A percentile compares a stretch with the other conserved stretches of the same genome.
phyloP scores from a whole-genome alignment of 2,888 invertebrate genomes.

The Cenopis cana region DNA sequence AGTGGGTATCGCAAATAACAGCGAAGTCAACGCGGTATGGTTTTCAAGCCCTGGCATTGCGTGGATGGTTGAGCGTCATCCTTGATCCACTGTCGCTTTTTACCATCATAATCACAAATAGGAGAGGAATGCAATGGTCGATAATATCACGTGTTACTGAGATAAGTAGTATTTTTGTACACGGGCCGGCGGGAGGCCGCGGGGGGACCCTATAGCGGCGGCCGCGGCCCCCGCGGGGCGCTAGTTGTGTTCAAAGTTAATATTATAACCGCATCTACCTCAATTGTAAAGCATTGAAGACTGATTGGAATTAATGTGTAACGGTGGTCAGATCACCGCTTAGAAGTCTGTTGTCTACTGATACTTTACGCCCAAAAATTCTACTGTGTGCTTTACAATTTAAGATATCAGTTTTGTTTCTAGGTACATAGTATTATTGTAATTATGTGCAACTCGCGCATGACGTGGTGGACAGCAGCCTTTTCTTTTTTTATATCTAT shows the following conservation, averaged over 20 bases:
- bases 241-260: conserved; percentile 65
- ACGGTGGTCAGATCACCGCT: conserved; percentile 82
- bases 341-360: conserved; percentile 79
- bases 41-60: background rate
- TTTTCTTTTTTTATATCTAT: conserved; percentile 61
- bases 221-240: conserved; percentile 45
- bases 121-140: conserved; percentile 63
- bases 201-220: conserved; percentile 48
- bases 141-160: conserved; percentile 64
- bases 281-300: conserved; percentile 76
- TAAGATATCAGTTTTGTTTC: conserved; percentile 47
- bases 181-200: conserved; percentile 53
- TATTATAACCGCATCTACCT: conserved; percentile 74
- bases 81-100: conserved; percentile 14
- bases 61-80: background rate
- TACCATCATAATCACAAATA: conserved; percentile 50
- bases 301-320: conserved; percentile 73
- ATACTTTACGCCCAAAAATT: conserved; percentile 53
- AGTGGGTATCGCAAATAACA: too few relatives aligned
- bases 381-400: conserved; percentile 43
- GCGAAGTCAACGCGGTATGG: background rate
- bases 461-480: conserved; percentile 72
- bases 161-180: conserved; percentile 73
- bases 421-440: conserved; percentile 42
- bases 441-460: conserved; percentile 50